phyloP scores from a whole-genome alignment of 2,113 vertebrate genomes.

The Erythrocercus mccallii region DNA sequence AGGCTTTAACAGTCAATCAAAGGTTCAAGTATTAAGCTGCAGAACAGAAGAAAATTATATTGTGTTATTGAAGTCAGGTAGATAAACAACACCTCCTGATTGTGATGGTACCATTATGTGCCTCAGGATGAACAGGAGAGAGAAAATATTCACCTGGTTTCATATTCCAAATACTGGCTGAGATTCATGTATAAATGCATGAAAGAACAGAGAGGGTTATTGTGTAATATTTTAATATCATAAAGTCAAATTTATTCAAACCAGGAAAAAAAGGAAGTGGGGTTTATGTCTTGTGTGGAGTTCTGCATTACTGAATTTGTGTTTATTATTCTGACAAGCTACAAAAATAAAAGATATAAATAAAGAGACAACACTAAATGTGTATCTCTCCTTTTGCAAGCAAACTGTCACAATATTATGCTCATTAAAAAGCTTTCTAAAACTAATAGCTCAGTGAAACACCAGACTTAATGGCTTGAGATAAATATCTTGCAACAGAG shows the following conservation, averaged over 20 bases:
- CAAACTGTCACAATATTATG: conserved; percentile 51
- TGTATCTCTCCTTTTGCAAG: conserved; percentile 23
- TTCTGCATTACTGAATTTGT: background rate
- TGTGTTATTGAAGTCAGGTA: background rate
- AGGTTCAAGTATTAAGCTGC: background rate
- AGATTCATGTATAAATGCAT: conserved; percentile 49
- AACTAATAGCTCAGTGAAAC: conserved; percentile 39
- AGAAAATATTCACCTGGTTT: conserved; percentile 34
- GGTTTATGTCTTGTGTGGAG: background rate
- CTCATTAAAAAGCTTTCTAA: conserved; percentile 38
- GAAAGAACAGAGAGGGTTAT: conserved; percentile 34
- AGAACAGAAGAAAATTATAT: conserved; percentile 4
- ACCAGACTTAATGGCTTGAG: conserved; percentile 38
- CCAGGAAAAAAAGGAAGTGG: background rate
- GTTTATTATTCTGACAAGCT: conserved; percentile 46
- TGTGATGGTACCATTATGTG: background rate
- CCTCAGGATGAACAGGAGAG: background rate
- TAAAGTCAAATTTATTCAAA: conserved; percentile 43
- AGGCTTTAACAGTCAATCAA: conserved; percentile 33
- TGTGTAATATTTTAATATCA: conserved; percentile 33
- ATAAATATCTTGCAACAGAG: conserved; percentile 21
- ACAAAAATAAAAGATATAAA: conserved; percentile 1
- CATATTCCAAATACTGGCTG: background rate
- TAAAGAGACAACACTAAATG: background rate
- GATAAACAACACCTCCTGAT: conserved; percentile 34